Evolutionary conservation across 2,797 vertebrate species (phyloP).

Genomic region (Pseudochirops corinnae): DNA sequence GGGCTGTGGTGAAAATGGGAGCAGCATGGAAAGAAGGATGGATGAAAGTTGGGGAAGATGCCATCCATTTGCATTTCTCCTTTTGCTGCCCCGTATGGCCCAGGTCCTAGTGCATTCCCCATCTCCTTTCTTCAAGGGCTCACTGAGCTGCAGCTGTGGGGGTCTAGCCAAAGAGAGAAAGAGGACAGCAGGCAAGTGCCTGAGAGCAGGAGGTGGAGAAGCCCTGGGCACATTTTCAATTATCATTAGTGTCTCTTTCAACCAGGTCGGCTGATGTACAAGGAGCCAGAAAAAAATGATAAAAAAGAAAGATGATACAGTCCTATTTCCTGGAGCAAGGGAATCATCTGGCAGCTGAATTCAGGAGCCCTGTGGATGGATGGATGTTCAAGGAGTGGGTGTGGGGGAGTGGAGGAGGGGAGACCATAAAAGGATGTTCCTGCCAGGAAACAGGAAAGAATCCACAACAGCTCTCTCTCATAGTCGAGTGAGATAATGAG

Average conservation of each 20-base stretch:
- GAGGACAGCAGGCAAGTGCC: not conserved
- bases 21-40: not conserved
- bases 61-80: not conserved
- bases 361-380: constrained; percentile 27
- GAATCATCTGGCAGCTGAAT: constrained; percentile 56
- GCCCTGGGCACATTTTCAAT: constrained; percentile 11
- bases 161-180: not conserved
- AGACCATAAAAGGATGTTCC: not conserved
- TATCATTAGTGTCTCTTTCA: constrained; percentile 4
- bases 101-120: not conserved
- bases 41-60: not conserved
- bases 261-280: not conserved
- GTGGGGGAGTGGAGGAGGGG: not conserved
- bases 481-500: not conserved
- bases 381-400: constrained; percentile 31
- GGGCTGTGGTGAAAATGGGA: not conserved
- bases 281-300: constrained; percentile 52
- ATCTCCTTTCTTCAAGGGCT: not conserved
- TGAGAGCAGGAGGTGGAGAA: not conserved
- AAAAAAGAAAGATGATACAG: constrained; percentile 48
- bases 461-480: constrained; percentile 1
- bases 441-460: constrained; percentile 15
- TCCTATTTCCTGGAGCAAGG: constrained; percentile 9
- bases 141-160: not conserved
- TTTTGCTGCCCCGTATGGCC: not conserved